Base-by-base conservation (phyloP, 2,797 vertebrate species). In the Pachyuromys duprasi region DNA sequence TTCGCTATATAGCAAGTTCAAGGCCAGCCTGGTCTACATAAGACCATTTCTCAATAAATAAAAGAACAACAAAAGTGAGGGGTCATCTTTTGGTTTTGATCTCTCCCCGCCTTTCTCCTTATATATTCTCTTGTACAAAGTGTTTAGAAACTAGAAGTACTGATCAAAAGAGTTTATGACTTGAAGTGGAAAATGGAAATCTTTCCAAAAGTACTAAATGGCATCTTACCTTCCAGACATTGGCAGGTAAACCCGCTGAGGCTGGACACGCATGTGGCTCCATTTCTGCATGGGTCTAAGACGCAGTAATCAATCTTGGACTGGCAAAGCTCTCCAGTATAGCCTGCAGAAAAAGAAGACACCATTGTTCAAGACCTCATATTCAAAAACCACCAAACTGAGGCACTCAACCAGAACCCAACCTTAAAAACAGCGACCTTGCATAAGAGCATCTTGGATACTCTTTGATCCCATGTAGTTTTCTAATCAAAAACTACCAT, bases 291-390 rank as follows among this genome's bases (percentile, higher is more conserved):
- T 0, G 99, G 99, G 96, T 99, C 98, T 89, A 99, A 99, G 91
- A 98, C 67, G 90, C 99, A 99, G 42, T 99, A 99, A 97, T 99
- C 99, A 22, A 99, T 99, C 98, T 99, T 98, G 96, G 98, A 98
- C 96, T 99, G 99, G 98, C 99, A 99, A 55, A 98, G 98, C 39
- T 99, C 99, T 45, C 99, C 99, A 17, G 99, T 99, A 93, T 99
- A 99, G 97, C 99, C 99, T 99, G 97, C 80, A 57, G 8, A 70
- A 91, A 96, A 86, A 93, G 74, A 91, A 82, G 82, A 84, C 0
- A 93, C 86, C 62, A 83, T 45, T 45, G 90, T 49, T 67, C 75
- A 81, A 57, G 84, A 86, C 67, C 22, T 70, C 33, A 0, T 39
- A 57, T 72, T 72, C n/a, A 9, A 20, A 45, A 67, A 24, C 36